Percentiles rank a stretch among this genome's conserved stretches.
Conservation (phyloP, 1,140 invertebrate genomes). For the Drosophila grimshawi region DNA sequence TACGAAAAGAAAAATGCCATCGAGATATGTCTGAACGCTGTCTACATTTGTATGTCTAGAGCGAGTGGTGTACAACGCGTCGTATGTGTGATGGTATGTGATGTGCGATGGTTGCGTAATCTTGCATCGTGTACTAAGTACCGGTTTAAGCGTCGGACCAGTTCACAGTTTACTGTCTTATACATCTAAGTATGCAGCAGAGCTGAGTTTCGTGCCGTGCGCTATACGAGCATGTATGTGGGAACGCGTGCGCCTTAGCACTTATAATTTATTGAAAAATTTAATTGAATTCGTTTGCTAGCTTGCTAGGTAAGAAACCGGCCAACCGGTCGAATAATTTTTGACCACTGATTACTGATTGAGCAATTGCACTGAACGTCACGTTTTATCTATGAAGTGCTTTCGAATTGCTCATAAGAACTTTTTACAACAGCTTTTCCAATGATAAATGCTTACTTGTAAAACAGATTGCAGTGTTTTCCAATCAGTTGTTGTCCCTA, state of each 20-base stretch:
- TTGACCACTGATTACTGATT: slow-evolving; percentile 55
- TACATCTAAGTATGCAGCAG: slow-evolving; percentile 57
- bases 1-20: slow-evolving; percentile 30
- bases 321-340: slow-evolving; percentile 43
- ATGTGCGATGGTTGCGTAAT: slow-evolving; percentile 66
- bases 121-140: slow-evolving; percentile 62
- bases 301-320: slow-evolving; percentile 31
- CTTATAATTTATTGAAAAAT: slow-evolving; percentile 78
- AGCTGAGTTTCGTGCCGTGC: slow-evolving; percentile 47
- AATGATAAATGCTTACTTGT: background rate
- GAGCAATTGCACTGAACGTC: slow-evolving; percentile 39
- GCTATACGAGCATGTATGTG: slow-evolving; percentile 26
- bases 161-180: slow-evolving; percentile 50
- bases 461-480: slow-evolving; percentile 1
- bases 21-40: slow-evolving; percentile 3
- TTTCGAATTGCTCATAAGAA: background rate
- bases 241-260: slow-evolving; percentile 50
- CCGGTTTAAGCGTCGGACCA: slow-evolving; percentile 71
- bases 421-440: background rate
- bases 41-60: slow-evolving; percentile 3
- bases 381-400: background rate
- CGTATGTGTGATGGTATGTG: slow-evolving; percentile 60
- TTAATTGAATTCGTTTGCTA: slow-evolving; percentile 77
- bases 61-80: slow-evolving; percentile 30
- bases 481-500: background rate